Evolutionary conservation across 2,888 invertebrate species (phyloP).

Genomic region (Philonicus albiceps): DNA sequence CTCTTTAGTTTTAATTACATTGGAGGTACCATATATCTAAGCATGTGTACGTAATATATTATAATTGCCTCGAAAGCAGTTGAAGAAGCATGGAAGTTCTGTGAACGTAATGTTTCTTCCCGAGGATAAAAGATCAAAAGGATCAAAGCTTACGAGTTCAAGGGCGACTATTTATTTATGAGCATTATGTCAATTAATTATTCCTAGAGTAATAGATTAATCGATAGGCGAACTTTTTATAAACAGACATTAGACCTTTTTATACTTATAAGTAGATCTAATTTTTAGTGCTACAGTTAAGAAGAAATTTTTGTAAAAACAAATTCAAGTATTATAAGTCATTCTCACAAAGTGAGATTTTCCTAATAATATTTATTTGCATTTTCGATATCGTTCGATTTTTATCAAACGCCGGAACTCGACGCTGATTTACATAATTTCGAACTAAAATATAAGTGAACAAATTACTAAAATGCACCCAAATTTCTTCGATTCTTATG

Average conservation of each 20-base stretch:
- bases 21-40: background rate
- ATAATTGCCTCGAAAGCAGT: background rate
- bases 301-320: slow-evolving; percentile 3
- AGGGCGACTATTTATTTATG: slow-evolving; percentile 11
- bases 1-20: background rate
- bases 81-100: background rate
- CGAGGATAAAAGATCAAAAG: background rate
- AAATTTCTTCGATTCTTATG: background rate
- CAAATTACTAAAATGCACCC: background rate
- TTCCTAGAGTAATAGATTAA: slow-evolving; percentile 16
- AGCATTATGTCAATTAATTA: slow-evolving; percentile 31
- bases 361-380: background rate
- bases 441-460: background rate
- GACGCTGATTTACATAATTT: background rate
- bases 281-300: slow-evolving; percentile 21
- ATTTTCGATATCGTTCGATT: background rate
- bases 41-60: background rate
- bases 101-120: background rate
- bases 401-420: background rate
- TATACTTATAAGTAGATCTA: slow-evolving; percentile 13
- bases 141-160: slow-evolving; percentile 9
- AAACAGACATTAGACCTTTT: slow-evolving; percentile 22
- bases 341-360: background rate
- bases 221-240: slow-evolving; percentile 8
- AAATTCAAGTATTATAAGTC: background rate